Base-by-base conservation (phyloP, 2,113 vertebrate genomes). In the Lipophrys pholis region DNA sequence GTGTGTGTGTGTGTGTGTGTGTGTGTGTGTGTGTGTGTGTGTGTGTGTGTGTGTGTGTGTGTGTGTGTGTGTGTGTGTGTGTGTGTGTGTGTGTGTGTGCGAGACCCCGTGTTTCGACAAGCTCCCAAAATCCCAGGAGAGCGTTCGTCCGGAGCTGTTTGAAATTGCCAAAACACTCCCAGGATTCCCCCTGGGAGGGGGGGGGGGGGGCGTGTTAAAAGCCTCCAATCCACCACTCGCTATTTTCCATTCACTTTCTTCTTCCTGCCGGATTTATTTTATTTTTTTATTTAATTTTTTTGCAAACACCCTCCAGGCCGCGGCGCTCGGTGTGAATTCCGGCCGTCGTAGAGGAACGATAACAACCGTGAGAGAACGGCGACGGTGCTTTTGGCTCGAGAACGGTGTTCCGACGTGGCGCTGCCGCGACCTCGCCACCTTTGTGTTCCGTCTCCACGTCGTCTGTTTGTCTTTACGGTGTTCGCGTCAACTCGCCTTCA, bases 241-340 rank as follows among this genome's bases (percentile, higher is more conserved):
- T 70, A 55, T 79, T 80, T 80, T 74, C 71, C 64, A 63, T 86
- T 89, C 83, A 82, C 76, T 67, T 82, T 73, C 56, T 53, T 55
- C 64, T 88, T 84, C 61, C 58, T 78, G 81, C 73, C 17, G 36
- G 80, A 80, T 85, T n/a, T n/a, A n/a, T n/a, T n/a, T n/a, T n/a
- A n/a, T n/a, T n/a, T n/a, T n/a, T n/a, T n/a, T n/a, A n/a, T n/a
- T n/a, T n/a, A n/a, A n/a, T n/a, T n/a, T n/a, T 86, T 84, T 71
- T 68, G 42, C 76, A 52, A 73, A 66, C 69, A 17, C 56, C 41
- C 70, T 30, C 21, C 2, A 30, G 21, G 21, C 21, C 21, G 21
- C 21, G 21, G 4, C 21, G 21, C n/a, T n/a, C n/a, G n/a, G n/a
- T n/a, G n/a, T n/a, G 21, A 30, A 30, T 4, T 30, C 21, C 21